Conservation (phyloP, 2,797 vertebrate species). For the Pterois miles region DNA sequence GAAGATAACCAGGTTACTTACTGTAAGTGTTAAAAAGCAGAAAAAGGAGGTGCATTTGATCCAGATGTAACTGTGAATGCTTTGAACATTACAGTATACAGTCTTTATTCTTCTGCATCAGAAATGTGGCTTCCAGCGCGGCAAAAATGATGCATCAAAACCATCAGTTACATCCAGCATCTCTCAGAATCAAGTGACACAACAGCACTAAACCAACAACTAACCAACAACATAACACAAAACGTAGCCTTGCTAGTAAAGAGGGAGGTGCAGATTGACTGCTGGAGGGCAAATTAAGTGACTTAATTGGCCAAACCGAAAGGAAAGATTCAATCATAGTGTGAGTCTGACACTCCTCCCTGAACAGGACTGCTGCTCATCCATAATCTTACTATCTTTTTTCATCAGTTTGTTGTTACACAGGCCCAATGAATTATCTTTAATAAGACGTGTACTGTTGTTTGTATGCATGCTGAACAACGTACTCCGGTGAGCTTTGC, state of each 20-base stretch:
- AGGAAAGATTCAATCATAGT: no score
- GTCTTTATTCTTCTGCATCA: background rate
- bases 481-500: no score
- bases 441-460: background rate
- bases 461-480: background rate
- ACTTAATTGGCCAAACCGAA: background rate
- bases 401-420: background rate
- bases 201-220: background rate
- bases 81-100: background rate
- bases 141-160: background rate
- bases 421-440: background rate
- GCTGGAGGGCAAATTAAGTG: background rate
- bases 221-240: background rate
- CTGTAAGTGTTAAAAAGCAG: background rate
- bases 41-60: background rate
- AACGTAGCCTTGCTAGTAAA: no score
- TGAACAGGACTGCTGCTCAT: background rate
- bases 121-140: no score
- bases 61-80: background rate
- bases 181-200: background rate
- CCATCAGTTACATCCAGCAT: background rate
- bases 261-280: background rate
- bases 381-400: background rate
- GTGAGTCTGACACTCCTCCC: no score
- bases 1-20: no score